phyloP scores from a whole-genome alignment of 2,797 vertebrate genomes.

The Cossypha heuglini region DNA sequence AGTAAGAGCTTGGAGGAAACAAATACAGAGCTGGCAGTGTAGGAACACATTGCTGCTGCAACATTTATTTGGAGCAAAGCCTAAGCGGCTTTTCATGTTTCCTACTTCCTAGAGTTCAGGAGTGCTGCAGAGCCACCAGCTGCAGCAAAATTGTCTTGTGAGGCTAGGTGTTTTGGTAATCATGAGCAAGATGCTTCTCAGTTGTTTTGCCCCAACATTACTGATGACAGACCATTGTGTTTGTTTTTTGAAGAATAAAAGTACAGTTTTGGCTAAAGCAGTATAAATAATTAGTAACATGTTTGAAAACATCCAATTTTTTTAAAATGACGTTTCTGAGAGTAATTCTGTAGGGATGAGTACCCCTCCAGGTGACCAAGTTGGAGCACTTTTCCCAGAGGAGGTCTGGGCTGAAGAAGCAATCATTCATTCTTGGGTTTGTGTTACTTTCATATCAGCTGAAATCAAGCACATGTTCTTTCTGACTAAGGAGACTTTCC shows the following conservation, averaged over 20 bases:
- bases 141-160: neutral
- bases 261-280: neutral
- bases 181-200: neutral
- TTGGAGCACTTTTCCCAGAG: neutral
- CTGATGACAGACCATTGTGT: neutral
- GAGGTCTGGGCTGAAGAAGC: neutral
- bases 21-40: neutral
- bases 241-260: neutral
- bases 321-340: neutral
- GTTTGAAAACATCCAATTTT: neutral
- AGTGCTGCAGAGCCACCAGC: neutral
- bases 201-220: neutral
- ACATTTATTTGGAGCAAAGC: neutral
- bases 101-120: neutral
- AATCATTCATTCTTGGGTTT: neutral
- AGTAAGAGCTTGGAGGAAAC: neutral
- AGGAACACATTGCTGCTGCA: neutral
- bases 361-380: neutral
- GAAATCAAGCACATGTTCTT: neutral
- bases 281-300: neutral
- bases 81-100: neutral
- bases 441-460: neutral
- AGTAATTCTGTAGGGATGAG: neutral
- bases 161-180: neutral
- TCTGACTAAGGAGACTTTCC: neutral